Evolutionary conservation across 1,140 invertebrate genomes (phyloP).

Genomic region (Lineus longissimus): DNA sequence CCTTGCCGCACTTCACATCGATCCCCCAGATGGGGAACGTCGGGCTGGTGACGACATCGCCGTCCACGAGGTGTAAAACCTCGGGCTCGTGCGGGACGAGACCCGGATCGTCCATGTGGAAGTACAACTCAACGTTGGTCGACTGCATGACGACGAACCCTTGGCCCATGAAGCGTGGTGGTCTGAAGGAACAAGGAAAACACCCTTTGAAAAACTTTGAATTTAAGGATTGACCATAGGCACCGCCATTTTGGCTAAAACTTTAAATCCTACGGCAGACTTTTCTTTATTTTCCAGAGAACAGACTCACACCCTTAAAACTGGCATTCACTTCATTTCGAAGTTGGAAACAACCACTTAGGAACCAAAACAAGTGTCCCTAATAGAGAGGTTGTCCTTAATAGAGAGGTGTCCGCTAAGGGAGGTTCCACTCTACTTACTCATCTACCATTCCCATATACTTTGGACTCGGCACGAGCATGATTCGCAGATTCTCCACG

Average conservation of each 20-base stretch:
- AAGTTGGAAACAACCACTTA: no score
- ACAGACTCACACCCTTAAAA: no score
- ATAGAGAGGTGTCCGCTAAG: no score
- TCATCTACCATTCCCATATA: constrained; percentile 86
- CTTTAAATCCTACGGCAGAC: background rate
- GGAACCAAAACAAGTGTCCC: no score
- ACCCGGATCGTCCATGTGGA: constrained; percentile 92
- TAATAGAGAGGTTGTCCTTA: no score
- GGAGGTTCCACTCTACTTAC: no score
- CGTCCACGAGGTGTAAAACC: constrained; percentile 84
- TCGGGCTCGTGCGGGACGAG: constrained; percentile 85
- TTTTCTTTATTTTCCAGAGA: no score
- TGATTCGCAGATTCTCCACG: constrained; percentile 86
- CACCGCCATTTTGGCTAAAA: no score
- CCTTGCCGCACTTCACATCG: constrained; percentile 94
- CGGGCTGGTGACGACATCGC: constrained; percentile 79
- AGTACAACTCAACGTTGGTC: constrained; percentile 90
- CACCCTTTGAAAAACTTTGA: background rate
- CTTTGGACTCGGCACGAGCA: constrained; percentile 88
- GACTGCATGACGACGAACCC: constrained; percentile 95
- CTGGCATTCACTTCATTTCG: no score
- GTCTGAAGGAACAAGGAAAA: constrained; percentile 49
- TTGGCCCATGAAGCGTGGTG: constrained; percentile 95
- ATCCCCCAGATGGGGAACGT: constrained; percentile 91
- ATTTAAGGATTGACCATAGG: no score